These are phyloP conservation scores for Drosophila tropicalis DNA, from an alignment of 1,140 invertebrate genomes.

Conservation along the genomic window DNA sequence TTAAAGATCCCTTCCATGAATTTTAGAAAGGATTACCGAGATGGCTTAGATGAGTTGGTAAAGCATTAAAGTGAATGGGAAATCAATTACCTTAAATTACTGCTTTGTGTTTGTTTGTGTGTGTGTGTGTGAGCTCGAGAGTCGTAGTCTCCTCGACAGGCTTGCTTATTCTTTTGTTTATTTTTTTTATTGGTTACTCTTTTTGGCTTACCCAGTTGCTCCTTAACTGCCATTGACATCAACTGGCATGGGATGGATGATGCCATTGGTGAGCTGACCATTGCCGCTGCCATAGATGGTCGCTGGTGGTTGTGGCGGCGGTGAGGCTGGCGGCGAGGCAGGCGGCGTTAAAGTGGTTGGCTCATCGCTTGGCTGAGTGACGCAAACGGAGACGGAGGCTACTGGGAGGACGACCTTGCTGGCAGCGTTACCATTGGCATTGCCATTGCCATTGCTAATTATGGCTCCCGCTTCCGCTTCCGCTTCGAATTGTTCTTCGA, in stretches of 20 bases:
- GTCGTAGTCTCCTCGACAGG: neutral
- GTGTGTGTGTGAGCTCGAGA: neutral
- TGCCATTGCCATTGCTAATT: constrained; percentile 31
- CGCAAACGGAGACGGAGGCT: constrained; percentile 1
- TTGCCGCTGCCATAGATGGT: constrained; percentile 40
- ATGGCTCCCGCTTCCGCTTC: constrained; percentile 27
- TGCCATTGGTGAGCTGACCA: constrained; percentile 54
- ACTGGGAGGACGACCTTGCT: constrained; percentile 13
- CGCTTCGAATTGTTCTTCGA: constrained; percentile 1
- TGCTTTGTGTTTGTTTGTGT: neutral
- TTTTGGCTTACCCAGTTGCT: constrained; percentile 28
- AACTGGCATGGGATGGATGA: constrained; percentile 56
- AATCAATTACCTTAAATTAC: constrained; percentile 2
- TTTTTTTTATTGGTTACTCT: neutral
- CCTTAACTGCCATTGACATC: constrained; percentile 81
- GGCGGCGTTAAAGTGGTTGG: constrained; percentile 71
- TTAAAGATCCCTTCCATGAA: too few species aligned
- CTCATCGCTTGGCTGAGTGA: constrained; percentile 32
- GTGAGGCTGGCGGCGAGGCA: constrained; percentile 69
- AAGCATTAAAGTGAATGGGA: neutral
- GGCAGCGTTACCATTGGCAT: neutral
- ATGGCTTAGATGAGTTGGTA: too few species aligned
- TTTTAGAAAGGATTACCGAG: too few species aligned
- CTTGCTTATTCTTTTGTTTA: constrained; percentile 6
- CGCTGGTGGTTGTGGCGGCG: constrained; percentile 32